A percentile compares a stretch with the other conserved stretches of the same genome.
Conservation (phyloP, 2,888 invertebrate species). For the Lithosia quadra region DNA sequence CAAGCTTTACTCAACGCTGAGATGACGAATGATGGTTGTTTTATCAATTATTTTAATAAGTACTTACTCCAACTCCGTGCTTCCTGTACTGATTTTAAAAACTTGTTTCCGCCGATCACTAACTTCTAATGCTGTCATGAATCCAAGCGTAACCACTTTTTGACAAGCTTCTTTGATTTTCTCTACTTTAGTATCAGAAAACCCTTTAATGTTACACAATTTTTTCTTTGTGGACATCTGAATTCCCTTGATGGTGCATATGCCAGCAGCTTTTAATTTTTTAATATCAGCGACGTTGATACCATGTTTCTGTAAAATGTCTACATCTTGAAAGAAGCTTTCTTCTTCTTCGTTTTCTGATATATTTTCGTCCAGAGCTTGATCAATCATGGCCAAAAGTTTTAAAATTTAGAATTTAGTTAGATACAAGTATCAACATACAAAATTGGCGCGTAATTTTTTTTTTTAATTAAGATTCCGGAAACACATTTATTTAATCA, state of each 20-base stretch:
- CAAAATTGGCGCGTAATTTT: slow-evolving; percentile 46
- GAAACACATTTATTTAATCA: too few species aligned
- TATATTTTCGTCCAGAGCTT: slow-evolving; percentile 76
- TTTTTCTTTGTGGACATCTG: slow-evolving; percentile 93
- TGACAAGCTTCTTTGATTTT: slow-evolving; percentile 93
- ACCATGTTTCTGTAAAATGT: slow-evolving; percentile 88
- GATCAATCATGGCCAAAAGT: slow-evolving; percentile 68
- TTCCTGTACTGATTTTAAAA: slow-evolving; percentile 90
- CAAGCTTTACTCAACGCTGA: too few species aligned
- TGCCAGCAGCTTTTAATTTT: slow-evolving; percentile 91
- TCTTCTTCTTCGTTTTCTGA: slow-evolving; percentile 89
- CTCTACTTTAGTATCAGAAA: slow-evolving; percentile 92
- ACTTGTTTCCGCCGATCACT: slow-evolving; percentile 90
- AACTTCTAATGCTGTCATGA: slow-evolving; percentile 92
- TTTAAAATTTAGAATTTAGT: slow-evolving; percentile 5
- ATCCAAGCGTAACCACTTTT: slow-evolving; percentile 89
- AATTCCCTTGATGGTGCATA: slow-evolving; percentile 93
- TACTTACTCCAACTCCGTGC: slow-evolving; percentile 90
- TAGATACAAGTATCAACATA: background rate
- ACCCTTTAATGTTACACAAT: slow-evolving; percentile 90
- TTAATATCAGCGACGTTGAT: slow-evolving; percentile 92
- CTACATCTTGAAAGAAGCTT: slow-evolving; percentile 91
- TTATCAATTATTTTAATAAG: background rate
- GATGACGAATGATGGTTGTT: too few species aligned
- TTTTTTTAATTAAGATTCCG: background rate